Evolutionary conservation across 2,113 vertebrate genomes (phyloP).

Genomic region (Rhinolophus sinicus): DNA sequence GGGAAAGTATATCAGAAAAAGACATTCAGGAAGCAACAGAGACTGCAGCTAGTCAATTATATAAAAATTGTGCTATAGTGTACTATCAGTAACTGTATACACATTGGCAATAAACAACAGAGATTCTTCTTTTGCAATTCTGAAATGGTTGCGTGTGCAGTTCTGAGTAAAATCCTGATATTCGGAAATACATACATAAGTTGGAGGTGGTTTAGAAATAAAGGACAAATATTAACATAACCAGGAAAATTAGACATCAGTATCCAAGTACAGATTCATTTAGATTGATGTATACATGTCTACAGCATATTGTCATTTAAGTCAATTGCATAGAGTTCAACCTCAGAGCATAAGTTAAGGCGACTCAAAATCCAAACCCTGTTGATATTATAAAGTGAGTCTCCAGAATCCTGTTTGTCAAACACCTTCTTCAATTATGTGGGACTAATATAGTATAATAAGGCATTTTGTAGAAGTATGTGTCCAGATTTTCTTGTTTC

Average conservation of each 20-base stretch:
- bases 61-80: neutral
- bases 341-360: neutral
- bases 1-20: neutral
- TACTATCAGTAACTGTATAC: neutral
- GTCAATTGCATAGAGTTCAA: neutral
- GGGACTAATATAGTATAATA: neutral
- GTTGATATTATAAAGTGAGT: neutral
- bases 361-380: neutral
- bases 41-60: neutral
- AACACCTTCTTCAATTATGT: neutral
- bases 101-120: neutral
- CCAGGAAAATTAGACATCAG: neutral
- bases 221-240: neutral
- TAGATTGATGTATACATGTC: neutral
- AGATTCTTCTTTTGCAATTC: constrained; percentile 8
- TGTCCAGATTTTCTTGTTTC: neutral
- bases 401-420: neutral
- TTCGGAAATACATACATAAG: neutral
- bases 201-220: constrained; percentile 17
- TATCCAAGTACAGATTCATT: neutral
- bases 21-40: neutral
- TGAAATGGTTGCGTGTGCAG: neutral
- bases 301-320: neutral
- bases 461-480: neutral
- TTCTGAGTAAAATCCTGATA: neutral